Conservation (phyloP, 2,888 invertebrate species). For the Amaurobius ferox region DNA sequence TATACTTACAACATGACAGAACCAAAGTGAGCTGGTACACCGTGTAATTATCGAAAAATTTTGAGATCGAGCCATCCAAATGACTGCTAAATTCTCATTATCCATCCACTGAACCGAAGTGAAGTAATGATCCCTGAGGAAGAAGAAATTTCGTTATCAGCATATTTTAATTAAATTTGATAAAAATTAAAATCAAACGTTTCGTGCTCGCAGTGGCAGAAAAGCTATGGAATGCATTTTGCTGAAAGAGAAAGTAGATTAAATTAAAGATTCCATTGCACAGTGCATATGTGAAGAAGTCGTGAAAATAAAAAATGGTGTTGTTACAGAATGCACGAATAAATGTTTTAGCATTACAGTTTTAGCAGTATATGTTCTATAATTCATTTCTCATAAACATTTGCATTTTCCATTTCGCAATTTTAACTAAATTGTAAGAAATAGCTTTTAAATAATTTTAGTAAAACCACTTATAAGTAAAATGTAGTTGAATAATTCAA, state of each 20-base stretch:
- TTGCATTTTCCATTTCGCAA: too few species aligned
- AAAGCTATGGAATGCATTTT: background rate
- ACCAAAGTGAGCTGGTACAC: conserved; percentile 71
- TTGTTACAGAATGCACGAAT: too few species aligned
- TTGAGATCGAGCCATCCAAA: conserved; percentile 73
- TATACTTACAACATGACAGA: conserved; percentile 72
- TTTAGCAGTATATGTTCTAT: too few species aligned
- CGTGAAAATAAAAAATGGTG: too few species aligned
- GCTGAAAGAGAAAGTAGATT: background rate
- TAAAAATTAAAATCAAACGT: too few species aligned
- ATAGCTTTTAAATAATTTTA: too few species aligned
- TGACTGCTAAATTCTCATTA: conserved; percentile 88
- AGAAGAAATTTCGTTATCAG: background rate
- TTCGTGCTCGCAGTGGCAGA: background rate
- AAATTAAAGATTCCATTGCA: conserved; percentile 3
- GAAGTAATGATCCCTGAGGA: conserved; percentile 90
- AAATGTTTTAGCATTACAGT: too few species aligned
- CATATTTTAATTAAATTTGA: too few species aligned
- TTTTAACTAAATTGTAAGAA: too few species aligned
- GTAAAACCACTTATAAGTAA: too few species aligned
- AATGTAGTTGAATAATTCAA: too few species aligned
- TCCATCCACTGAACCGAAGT: conserved; percentile 94
- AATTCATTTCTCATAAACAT: too few species aligned
- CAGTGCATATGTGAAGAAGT: background rate
- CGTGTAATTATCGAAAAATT: conserved; percentile 73